phyloP scores from a whole-genome alignment of 2,797 vertebrate genomes.

The Buphagus erythrorhynchus region DNA sequence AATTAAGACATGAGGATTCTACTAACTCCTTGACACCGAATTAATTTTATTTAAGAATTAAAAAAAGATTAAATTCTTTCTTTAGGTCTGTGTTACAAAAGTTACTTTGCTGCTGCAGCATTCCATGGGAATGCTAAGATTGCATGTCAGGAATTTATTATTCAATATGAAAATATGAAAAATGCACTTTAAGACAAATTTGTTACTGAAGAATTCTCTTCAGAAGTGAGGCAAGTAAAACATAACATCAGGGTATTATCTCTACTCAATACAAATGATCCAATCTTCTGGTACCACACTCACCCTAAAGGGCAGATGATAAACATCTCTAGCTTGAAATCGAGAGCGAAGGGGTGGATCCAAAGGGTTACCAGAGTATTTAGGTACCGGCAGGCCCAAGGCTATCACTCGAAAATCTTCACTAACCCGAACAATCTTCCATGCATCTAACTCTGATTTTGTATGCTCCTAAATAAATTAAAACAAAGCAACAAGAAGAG shows the following conservation, averaged over 20 bases:
- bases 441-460: slow-evolving; percentile 88
- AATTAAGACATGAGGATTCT: neutral
- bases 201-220: neutral
- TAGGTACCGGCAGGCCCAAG: slow-evolving; percentile 93
- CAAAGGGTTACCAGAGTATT: slow-evolving; percentile 92
- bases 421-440: slow-evolving; percentile 96
- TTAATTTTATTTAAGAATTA: neutral
- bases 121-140: neutral
- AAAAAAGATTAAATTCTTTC: neutral
- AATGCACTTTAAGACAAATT: neutral
- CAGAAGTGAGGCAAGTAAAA: slow-evolving; percentile 1
- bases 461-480: slow-evolving; percentile 85
- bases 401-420: slow-evolving; percentile 98
- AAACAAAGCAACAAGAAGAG: neutral
- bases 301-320: slow-evolving; percentile 95
- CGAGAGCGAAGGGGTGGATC: slow-evolving; percentile 96
- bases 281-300: neutral
- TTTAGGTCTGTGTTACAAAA: neutral
- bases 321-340: slow-evolving; percentile 96
- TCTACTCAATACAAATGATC: neutral
- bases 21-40: neutral
- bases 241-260: neutral
- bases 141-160: neutral
- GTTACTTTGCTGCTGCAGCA: neutral
- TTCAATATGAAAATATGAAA: neutral